A percentile compares a stretch with the other conserved stretches of the same genome.
phyloP scores from a whole-genome alignment of 2,113 vertebrate species.

The Pungitius pungitius region DNA sequence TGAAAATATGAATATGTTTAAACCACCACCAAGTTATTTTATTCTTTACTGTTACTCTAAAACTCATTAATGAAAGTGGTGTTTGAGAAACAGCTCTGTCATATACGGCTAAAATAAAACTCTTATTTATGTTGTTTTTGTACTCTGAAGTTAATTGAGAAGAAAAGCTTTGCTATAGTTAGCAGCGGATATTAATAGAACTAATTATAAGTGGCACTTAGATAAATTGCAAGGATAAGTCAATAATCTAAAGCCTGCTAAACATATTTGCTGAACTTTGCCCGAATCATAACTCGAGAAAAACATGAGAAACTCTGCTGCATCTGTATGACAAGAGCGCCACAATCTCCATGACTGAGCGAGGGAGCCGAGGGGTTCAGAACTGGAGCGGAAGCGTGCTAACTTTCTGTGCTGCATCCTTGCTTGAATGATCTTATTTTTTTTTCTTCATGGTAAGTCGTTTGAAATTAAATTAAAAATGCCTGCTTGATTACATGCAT shows the following conservation, averaged over 20 bases:
- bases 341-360: conserved; percentile 38
- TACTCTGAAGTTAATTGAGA: conserved; percentile 43
- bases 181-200: conserved; percentile 37
- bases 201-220: conserved; percentile 58
- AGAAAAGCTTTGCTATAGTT: conserved; percentile 48
- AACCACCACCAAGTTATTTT: background rate
- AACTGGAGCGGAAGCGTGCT: conserved; percentile 28
- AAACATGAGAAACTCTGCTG: conserved; percentile 48
- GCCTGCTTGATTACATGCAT: conserved; percentile 73
- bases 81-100: conserved; percentile 41
- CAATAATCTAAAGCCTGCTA: conserved; percentile 52
- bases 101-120: conserved; percentile 24
- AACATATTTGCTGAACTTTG: conserved; percentile 36
- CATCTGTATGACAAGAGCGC: conserved; percentile 44
- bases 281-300: conserved; percentile 46
- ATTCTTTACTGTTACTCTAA: background rate
- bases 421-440: conserved; percentile 57
- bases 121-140: conserved; percentile 38
- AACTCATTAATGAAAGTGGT: conserved; percentile 47
- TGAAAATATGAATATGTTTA: conserved; percentile 1
- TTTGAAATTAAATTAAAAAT: conserved; percentile 80
- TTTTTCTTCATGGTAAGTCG: conserved; percentile 64
- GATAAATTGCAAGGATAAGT: conserved; percentile 58
- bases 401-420: conserved; percentile 46
- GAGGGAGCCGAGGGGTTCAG: conserved; percentile 42